Evolutionary conservation across 2,797 vertebrate genomes (phyloP).

Genomic region (Fistularia commersonii): DNA sequence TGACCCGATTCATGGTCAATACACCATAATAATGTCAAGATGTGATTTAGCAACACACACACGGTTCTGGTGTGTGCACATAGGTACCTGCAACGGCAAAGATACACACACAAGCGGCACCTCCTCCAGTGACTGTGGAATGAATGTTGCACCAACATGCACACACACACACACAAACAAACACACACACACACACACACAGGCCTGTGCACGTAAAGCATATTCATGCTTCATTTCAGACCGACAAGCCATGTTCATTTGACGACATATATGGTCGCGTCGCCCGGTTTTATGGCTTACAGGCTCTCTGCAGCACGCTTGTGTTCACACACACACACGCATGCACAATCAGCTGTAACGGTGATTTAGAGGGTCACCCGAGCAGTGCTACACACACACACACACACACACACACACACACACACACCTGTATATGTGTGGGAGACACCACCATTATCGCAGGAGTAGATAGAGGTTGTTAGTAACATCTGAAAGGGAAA

Average conservation of each 20-base stretch:
- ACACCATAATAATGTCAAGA: no score
- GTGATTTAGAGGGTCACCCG: slow-evolving; percentile 15
- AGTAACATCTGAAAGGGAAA: no score
- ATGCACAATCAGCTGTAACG: slow-evolving; percentile 10
- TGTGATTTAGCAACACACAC: no score
- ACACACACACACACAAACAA: no score
- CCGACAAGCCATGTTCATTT: slow-evolving; percentile 12
- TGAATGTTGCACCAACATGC: neutral
- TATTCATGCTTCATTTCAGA: slow-evolving; percentile 26
- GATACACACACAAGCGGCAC: neutral
- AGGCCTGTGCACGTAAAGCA: slow-evolving; percentile 1
- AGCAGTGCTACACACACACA: slow-evolving; percentile 16
- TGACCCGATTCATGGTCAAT: no score
- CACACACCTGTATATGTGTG: no score
- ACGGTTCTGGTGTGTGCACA: no score
- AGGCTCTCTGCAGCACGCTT: slow-evolving; percentile 8
- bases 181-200: slow-evolving; percentile 1
- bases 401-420: no score
- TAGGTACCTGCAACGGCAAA: no score
- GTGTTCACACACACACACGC: slow-evolving; percentile 6
- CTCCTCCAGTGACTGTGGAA: no score
- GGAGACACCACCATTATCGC: no score
- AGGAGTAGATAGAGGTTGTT: no score
- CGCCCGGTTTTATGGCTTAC: slow-evolving; percentile 22
- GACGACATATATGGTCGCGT: slow-evolving; percentile 7